Conservation (phyloP, 2,797 vertebrate species). For the Protonibea diacanthus region DNA sequence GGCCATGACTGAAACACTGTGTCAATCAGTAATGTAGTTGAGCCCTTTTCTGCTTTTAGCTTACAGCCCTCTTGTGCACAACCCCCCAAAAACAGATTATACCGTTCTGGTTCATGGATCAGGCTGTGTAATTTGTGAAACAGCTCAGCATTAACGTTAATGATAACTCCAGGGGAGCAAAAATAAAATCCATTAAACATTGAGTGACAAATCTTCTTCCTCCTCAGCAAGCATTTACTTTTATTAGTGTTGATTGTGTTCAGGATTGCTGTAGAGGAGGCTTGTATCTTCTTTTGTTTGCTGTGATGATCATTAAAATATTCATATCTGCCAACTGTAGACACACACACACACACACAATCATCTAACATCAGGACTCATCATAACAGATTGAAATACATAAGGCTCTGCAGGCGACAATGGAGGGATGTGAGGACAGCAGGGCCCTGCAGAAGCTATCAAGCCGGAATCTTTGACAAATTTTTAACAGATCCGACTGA, state of each 20-base stretch:
- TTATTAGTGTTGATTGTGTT: constrained; percentile 69
- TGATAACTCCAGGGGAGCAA: constrained; percentile 71
- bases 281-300: constrained; percentile 60
- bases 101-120: constrained; percentile 64
- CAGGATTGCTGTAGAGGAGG: constrained; percentile 49
- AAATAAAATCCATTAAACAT: constrained; percentile 74
- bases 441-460: constrained; percentile 54
- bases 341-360: constrained; percentile 16
- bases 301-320: constrained; percentile 58
- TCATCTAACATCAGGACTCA: constrained; percentile 29
- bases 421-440: constrained; percentile 49
- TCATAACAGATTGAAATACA: constrained; percentile 55
- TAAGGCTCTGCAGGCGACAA: constrained; percentile 38
- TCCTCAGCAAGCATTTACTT: constrained; percentile 67
- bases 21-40: constrained; percentile 61
- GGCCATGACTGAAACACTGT: constrained; percentile 65
- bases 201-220: constrained; percentile 75
- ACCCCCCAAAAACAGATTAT: constrained; percentile 61
- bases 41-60: constrained; percentile 57
- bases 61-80: constrained; percentile 34
- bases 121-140: constrained; percentile 72
- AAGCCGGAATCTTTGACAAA: constrained; percentile 55
- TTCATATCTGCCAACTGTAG: constrained; percentile 62
- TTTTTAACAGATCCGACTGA: constrained; percentile 59
- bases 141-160: constrained; percentile 74